These are phyloP conservation scores for Nematolebias whitei DNA, from an alignment of 2,113 vertebrate species.

Conservation along the genomic window DNA sequence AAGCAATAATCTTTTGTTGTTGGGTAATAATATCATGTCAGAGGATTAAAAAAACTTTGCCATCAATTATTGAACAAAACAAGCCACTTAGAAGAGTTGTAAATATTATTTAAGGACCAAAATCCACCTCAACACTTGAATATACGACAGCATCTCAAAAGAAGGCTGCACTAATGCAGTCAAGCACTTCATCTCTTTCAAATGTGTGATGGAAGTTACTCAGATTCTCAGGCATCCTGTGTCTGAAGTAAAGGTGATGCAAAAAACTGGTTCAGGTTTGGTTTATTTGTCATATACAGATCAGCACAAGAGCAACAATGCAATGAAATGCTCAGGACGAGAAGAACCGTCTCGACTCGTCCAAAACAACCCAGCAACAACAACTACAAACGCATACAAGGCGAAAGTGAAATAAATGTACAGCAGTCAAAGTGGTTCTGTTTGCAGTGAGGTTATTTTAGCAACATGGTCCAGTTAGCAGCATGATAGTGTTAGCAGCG, in stretches of 20 bases:
- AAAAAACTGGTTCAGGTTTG: too few relatives aligned
- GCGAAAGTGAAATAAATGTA: too few relatives aligned
- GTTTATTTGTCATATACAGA: too few relatives aligned
- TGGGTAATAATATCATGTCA: slow-evolving; percentile 25
- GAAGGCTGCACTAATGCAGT: slow-evolving; percentile 50
- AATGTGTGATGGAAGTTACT: slow-evolving; percentile 53
- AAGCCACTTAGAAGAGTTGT: slow-evolving; percentile 45
- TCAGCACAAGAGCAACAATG: too few relatives aligned
- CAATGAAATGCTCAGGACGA: too few relatives aligned
- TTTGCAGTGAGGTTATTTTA: too few relatives aligned
- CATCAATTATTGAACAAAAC: slow-evolving; percentile 51
- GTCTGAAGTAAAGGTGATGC: slow-evolving; percentile 15
- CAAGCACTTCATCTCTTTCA: slow-evolving; percentile 46
- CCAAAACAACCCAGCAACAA: too few relatives aligned
- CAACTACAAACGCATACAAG: too few relatives aligned
- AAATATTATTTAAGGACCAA: slow-evolving; percentile 50
- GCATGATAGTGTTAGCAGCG: too few relatives aligned
- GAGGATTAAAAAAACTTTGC: slow-evolving; percentile 22
- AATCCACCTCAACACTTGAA: slow-evolving; percentile 41
- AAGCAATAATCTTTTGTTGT: background rate
- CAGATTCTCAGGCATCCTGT: slow-evolving; percentile 4
- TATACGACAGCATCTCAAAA: slow-evolving; percentile 52
- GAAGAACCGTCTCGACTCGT: too few relatives aligned
- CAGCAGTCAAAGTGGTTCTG: too few relatives aligned
- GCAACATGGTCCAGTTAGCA: too few relatives aligned